A percentile compares a stretch with the other conserved stretches of the same genome.
phyloP scores from a whole-genome alignment of 2,797 vertebrate species.

The Carapus acus region DNA sequence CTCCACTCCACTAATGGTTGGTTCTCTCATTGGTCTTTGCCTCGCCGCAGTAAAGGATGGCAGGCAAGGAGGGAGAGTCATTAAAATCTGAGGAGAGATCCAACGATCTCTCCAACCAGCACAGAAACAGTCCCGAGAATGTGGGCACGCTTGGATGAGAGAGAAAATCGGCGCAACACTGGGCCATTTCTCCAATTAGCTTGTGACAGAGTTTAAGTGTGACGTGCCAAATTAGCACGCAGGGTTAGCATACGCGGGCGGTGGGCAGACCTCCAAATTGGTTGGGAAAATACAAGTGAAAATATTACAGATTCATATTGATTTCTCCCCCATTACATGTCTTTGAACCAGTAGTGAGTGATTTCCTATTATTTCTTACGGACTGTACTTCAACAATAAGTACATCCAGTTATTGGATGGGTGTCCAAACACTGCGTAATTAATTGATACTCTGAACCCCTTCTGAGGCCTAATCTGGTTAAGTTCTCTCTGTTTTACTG shows the following conservation, averaged over 20 bases:
- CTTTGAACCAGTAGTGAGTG: too few species aligned
- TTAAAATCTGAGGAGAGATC: constrained; percentile 24
- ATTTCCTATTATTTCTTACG: too few species aligned
- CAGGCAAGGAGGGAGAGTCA: constrained; percentile 26
- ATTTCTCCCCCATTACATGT: too few species aligned
- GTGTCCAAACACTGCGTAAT: too few species aligned
- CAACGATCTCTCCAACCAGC: constrained; percentile 2
- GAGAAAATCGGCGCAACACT: not conserved
- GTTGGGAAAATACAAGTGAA: not conserved
- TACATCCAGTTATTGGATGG: too few species aligned
- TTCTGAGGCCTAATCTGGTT: too few species aligned
- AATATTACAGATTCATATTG: not conserved
- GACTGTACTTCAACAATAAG: too few species aligned
- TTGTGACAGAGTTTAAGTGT: not conserved
- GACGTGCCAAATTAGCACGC: constrained; percentile 21
- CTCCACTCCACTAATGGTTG: constrained; percentile 28
- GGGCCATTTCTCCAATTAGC: constrained; percentile 18
- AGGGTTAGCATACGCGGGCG: constrained; percentile 10
- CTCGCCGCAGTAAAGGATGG: constrained; percentile 11
- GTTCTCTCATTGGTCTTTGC: constrained; percentile 16
- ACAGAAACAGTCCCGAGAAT: not conserved
- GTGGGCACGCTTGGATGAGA: not conserved
- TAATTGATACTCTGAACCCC: too few species aligned
- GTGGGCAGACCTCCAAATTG: constrained; percentile 12
- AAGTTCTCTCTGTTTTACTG: too few species aligned